Evolutionary conservation across 2,113 vertebrate species (phyloP).

Genomic region (Tenebrosternarchus preto): DNA sequence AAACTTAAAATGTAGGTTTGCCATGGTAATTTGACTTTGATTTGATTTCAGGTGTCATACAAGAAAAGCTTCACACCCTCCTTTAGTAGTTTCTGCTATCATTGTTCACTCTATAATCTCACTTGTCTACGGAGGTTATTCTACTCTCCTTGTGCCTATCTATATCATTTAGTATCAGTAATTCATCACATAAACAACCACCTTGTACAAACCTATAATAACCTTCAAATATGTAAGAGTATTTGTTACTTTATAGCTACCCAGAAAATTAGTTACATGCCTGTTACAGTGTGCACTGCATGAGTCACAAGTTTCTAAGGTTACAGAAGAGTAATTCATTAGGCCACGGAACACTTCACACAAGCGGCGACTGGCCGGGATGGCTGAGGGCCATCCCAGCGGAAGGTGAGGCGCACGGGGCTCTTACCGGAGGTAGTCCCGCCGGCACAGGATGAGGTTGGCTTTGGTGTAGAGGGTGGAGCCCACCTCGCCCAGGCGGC

Average conservation of each 20-base stretch:
- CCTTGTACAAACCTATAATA: too few relatives aligned
- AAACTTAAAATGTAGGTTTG: neutral
- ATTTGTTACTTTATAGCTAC: neutral
- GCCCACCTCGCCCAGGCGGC: conserved; percentile 95
- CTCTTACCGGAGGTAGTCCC: conserved; percentile 95
- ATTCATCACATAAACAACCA: too few relatives aligned
- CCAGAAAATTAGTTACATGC: neutral
- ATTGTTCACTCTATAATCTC: neutral
- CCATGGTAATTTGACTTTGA: conserved; percentile 1
- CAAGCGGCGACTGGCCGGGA: neutral
- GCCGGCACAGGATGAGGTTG: conserved; percentile 96
- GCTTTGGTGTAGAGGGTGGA: conserved; percentile 98
- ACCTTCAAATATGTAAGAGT: too few relatives aligned
- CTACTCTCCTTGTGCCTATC: too few relatives aligned
- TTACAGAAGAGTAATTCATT: neutral
- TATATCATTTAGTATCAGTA: too few relatives aligned
- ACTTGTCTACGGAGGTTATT: neutral
- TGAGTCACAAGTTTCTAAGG: too few relatives aligned
- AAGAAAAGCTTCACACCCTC: neutral
- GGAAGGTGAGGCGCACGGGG: neutral
- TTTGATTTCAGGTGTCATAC: conserved; percentile 3
- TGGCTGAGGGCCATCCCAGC: neutral
- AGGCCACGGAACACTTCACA: neutral
- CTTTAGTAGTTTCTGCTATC: neutral
- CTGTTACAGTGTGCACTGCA: too few relatives aligned